Conservation (phyloP, 1,140 invertebrate genomes). For the Plodia interpunctella region DNA sequence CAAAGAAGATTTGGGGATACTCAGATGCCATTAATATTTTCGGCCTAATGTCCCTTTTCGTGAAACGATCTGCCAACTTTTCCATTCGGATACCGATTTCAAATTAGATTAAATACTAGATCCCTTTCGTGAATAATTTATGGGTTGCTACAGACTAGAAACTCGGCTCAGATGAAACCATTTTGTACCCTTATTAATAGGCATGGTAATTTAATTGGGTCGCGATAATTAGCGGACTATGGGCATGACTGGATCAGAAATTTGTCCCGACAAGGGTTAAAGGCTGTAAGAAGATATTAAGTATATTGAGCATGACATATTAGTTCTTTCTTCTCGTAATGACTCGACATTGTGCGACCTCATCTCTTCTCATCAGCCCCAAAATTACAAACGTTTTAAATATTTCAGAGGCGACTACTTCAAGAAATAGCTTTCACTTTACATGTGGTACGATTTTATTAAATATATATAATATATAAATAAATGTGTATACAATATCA, state of each 20-base stretch:
- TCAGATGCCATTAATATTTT: neutral
- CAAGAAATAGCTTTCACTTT: too few species aligned
- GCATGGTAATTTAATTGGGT: slow-evolving; percentile 10
- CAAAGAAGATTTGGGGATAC: neutral
- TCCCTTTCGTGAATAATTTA: slow-evolving; percentile 12
- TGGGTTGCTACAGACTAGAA: neutral
- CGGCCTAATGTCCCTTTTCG: neutral
- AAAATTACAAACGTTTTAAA: too few species aligned
- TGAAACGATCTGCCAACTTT: neutral
- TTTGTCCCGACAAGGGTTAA: neutral
- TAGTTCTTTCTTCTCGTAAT: too few species aligned
- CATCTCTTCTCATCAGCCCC: too few species aligned
- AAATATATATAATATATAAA: too few species aligned
- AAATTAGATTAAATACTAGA: slow-evolving; percentile 4
- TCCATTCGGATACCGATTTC: neutral
- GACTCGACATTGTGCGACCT: too few species aligned
- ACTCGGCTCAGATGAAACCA: neutral
- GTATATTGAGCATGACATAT: too few species aligned
- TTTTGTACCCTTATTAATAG: slow-evolving; percentile 7
- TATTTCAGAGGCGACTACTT: too few species aligned
- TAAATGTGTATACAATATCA: too few species aligned
- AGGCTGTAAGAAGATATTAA: neutral
- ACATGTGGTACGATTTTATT: too few species aligned
- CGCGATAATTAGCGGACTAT: neutral
- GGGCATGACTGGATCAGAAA: neutral